Base-by-base conservation (phyloP, 2,888 invertebrate species). In the Phortica magna region DNA sequence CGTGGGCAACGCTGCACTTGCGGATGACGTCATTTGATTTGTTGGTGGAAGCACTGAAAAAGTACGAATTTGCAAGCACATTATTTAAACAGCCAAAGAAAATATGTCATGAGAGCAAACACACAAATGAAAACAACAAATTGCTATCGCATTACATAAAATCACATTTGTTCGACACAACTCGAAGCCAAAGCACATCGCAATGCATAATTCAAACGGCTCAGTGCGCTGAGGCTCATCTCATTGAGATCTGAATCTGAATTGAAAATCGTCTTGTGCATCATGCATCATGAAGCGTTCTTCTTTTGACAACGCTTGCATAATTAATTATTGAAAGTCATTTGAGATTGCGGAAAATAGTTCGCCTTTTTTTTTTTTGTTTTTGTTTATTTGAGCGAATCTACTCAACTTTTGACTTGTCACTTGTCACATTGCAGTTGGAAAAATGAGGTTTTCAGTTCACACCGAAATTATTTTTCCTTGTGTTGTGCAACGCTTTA, bases 41-140 rank as follows among this genome's bases (percentile, higher is more conserved):
- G 88, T 79, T 84, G 87, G 87, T 89, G 90, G 92, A 90, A 92
- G 91, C 90, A 91, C 93, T 93, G 88, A 57, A 92, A 91, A 73
- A 75, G 74, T 78, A 14, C 48, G 7, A 12, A 48, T 48, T 14
- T 12, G 9, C 9, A 48, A 48, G 7, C 14, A 6, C 14, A 48
- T 48, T 48, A 48, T 67, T 78, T 12, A 68, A 81, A 71, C 78
- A 77, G 74, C 70, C 57, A 22, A 61, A 61, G 19, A 61, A 19
- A 7, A 31, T 31, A 48, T 71, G 57, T 31, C 42, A 48, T 48
- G 41, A n/a, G 48, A 42, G 10, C 43, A 64, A 67, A 78, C n/a
- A n/a, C n/a, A n/a, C n/a, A n/a, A n/a, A n/a, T n/a, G n/a, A n/a
- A n/a, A n/a, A n/a, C n/a, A n/a, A n/a, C n/a, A n/a, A n/a, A n/a